phyloP scores from a whole-genome alignment of 2,113 vertebrate species.

The Oryzias celebensis region DNA sequence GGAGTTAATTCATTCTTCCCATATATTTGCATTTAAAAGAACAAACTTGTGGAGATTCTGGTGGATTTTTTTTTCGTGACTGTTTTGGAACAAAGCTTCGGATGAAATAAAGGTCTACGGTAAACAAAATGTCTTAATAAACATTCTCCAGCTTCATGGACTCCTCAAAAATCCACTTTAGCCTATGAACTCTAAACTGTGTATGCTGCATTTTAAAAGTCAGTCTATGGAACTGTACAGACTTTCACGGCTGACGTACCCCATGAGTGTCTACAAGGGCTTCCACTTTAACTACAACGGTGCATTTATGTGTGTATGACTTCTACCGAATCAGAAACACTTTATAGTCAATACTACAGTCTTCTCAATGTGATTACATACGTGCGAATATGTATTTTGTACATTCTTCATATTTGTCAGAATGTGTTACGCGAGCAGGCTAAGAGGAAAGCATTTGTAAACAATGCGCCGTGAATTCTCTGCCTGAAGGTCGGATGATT shows the following conservation, averaged over 20 bases:
- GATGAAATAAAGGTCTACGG: conserved; percentile 53
- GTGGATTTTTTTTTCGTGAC: conserved; percentile 42
- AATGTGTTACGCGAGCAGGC: conserved; percentile 15
- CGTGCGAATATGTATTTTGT: conserved; percentile 18
- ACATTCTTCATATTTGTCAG: conserved; percentile 36
- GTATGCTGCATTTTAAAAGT: no score
- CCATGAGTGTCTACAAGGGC: no score
- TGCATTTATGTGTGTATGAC: conserved; percentile 20
- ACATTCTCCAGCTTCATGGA: conserved; percentile 47
- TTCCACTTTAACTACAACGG: conserved; percentile 18
- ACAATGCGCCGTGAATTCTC: conserved; percentile 55
- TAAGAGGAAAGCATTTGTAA: conserved; percentile 28
- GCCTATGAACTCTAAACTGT: background rate
- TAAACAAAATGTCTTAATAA: conserved; percentile 45
- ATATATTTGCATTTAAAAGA: conserved; percentile 45
- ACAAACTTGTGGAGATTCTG: conserved; percentile 58
- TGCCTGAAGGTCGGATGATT: conserved; percentile 36
- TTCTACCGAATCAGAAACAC: conserved; percentile 24
- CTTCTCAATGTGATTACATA: no score
- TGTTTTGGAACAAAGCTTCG: conserved; percentile 55
- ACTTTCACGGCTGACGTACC: conserved; percentile 42
- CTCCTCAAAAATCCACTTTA: conserved; percentile 30
- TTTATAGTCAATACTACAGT: no score
- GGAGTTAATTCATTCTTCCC: conserved; percentile 7
- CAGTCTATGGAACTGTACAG: no score